Conservation (phyloP, 2,113 vertebrate species). For the Cairina moschata region DNA sequence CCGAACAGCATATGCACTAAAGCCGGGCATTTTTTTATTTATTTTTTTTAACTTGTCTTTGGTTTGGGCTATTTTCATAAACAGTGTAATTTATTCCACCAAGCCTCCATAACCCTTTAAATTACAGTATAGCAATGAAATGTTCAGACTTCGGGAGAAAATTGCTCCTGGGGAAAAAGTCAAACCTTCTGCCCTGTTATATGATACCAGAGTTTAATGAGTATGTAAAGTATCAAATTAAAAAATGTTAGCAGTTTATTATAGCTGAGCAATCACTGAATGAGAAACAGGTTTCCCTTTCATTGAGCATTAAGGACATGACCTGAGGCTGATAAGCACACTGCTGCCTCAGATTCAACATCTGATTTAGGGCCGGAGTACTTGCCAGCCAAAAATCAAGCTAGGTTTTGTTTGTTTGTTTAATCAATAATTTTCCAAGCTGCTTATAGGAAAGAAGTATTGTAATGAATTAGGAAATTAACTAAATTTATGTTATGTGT, state of each 20-base stretch:
- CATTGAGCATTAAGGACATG: conserved; percentile 71
- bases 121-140: conserved; percentile 54
- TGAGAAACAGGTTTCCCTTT: conserved; percentile 73
- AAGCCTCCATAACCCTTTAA: conserved; percentile 42
- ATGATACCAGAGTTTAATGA: conserved; percentile 66
- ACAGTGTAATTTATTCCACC: conserved; percentile 39
- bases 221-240: conserved; percentile 76
- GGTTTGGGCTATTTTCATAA: conserved; percentile 37
- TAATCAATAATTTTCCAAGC: conserved; percentile 62
- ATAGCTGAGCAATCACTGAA: conserved; percentile 73
- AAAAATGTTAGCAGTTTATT: conserved; percentile 72
- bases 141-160: conserved; percentile 58
- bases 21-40: background rate
- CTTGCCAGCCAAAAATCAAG: conserved; percentile 18
- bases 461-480: conserved; percentile 64
- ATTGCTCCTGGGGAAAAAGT: conserved; percentile 58
- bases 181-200: conserved; percentile 62
- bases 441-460: conserved; percentile 30
- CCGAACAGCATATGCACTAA: background rate
- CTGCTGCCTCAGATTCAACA: conserved; percentile 45
- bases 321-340: conserved; percentile 62
- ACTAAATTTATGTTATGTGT: conserved; percentile 38
- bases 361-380: conserved; percentile 49
- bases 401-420: conserved; percentile 55
- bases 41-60: background rate